A percentile compares a stretch with the other conserved stretches of the same genome.
Evolutionary conservation across 2,113 vertebrate genomes (phyloP).

Genomic region (Meleagris gallopavo): DNA sequence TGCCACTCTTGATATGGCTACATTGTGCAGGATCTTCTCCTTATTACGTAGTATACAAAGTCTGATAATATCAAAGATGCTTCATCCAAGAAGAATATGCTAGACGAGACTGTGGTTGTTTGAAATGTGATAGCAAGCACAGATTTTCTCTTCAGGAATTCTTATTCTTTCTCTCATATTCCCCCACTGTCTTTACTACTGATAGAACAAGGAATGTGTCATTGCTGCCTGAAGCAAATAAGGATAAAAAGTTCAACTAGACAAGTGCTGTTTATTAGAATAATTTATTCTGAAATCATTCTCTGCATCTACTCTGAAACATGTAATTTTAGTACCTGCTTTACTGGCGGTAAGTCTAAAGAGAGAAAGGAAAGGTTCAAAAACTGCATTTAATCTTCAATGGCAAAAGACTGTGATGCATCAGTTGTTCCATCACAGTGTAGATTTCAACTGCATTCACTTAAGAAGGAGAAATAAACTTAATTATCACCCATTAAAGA

Average conservation of each 20-base stretch:
- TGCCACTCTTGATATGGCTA: background rate
- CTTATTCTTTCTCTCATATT: background rate
- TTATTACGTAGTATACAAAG: background rate
- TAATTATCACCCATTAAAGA: background rate
- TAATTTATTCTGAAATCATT: slow-evolving; percentile 65
- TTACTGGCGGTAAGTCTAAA: slow-evolving; percentile 10
- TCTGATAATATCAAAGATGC: background rate
- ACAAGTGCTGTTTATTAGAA: slow-evolving; percentile 12
- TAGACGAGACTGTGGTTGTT: background rate
- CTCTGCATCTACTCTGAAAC: slow-evolving; percentile 25
- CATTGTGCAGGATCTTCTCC: background rate
- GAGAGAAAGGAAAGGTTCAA: background rate
- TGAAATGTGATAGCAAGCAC: background rate
- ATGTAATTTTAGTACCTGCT: slow-evolving; percentile 37
- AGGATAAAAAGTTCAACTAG: slow-evolving; percentile 41
- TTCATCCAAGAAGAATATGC: background rate
- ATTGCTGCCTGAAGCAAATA: slow-evolving; percentile 3
- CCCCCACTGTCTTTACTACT: background rate
- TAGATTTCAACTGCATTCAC: background rate
- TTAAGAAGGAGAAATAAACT: background rate
- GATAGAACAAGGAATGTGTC: slow-evolving; percentile 18
- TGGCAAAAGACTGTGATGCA: background rate
- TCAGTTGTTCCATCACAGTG: background rate
- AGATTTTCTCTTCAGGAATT: background rate
- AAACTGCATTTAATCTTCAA: background rate